Percentiles rank a stretch among this genome's conserved stretches.
Conservation (phyloP, 2,888 invertebrate species). For the Tuberolachnus salignus region DNA sequence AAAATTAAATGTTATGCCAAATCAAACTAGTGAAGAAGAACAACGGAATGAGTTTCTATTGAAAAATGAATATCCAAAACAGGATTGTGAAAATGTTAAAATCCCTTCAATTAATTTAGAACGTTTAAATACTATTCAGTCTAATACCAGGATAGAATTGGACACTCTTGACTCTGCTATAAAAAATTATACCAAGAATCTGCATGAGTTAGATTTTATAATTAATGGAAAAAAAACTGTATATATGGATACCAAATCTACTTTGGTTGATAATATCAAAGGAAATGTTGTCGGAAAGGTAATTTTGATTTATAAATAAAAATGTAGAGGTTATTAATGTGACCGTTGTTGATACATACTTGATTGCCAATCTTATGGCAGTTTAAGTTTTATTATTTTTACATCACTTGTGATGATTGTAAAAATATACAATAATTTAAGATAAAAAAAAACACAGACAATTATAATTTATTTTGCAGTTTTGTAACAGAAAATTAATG, state of each 20-base stretch:
- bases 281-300: constrained; percentile 1
- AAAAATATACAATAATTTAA: no score
- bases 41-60: neutral
- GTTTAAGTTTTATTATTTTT: no score
- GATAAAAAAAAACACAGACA: no score
- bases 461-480: no score
- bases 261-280: neutral
- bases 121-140: no score
- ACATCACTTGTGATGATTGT: no score
- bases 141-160: no score
- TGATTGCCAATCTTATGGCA: no score
- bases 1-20: neutral
- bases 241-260: neutral
- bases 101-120: no score
- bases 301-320: neutral
- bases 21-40: neutral
- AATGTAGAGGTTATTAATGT: neutral
- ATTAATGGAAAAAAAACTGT: no score
- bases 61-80: neutral
- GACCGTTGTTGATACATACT: no score
- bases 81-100: neutral
- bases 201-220: neutral
- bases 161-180: neutral
- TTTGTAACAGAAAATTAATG: no score
- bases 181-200: neutral